A percentile compares a stretch with the other conserved stretches of the same genome.
These are phyloP conservation scores for Sebastes trivittatus DNA, from an alignment of 2,797 vertebrate species.

Conservation along the genomic window DNA sequence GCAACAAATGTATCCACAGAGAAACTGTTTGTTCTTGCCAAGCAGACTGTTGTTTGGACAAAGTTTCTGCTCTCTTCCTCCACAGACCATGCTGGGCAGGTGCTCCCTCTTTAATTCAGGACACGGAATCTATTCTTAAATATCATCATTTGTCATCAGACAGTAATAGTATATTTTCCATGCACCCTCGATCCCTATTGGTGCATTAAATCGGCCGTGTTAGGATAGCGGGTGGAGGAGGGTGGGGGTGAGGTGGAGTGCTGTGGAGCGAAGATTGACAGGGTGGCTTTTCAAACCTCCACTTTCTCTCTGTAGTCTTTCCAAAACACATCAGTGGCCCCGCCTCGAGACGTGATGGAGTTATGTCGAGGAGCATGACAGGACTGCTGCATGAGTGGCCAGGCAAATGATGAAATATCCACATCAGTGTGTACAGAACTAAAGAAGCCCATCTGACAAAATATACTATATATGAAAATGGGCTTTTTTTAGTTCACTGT, in stretches of 20 bases:
- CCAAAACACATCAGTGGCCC: constrained; percentile 75
- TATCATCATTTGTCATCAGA: constrained; percentile 67
- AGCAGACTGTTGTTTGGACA: constrained; percentile 48
- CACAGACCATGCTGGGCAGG: constrained; percentile 47
- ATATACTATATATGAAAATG: constrained; percentile 27
- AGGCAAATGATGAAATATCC: constrained; percentile 57
- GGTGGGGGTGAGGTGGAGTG: constrained; percentile 41
- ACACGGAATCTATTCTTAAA: constrained; percentile 57
- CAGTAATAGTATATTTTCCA: constrained; percentile 70
- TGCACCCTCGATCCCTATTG: constrained; percentile 43
- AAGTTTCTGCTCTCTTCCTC: constrained; percentile 15
- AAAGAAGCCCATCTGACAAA: constrained; percentile 49
- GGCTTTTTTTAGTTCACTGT: not conserved
- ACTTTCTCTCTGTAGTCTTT: constrained; percentile 75
- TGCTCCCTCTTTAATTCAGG: constrained; percentile 42
- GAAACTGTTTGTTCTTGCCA: constrained; percentile 45
- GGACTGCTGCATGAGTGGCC: constrained; percentile 50
- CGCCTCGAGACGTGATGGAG: constrained; percentile 52
- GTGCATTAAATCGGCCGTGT: constrained; percentile 27
- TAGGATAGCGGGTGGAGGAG: constrained; percentile 23
- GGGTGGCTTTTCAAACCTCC: constrained; percentile 68
- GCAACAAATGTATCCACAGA: constrained; percentile 35
- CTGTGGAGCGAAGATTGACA: constrained; percentile 70
- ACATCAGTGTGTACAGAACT: constrained; percentile 46
- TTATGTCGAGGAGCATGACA: constrained; percentile 54